Conservation (phyloP, 2,113 vertebrate species). For the Tauraco erythrolophus region DNA sequence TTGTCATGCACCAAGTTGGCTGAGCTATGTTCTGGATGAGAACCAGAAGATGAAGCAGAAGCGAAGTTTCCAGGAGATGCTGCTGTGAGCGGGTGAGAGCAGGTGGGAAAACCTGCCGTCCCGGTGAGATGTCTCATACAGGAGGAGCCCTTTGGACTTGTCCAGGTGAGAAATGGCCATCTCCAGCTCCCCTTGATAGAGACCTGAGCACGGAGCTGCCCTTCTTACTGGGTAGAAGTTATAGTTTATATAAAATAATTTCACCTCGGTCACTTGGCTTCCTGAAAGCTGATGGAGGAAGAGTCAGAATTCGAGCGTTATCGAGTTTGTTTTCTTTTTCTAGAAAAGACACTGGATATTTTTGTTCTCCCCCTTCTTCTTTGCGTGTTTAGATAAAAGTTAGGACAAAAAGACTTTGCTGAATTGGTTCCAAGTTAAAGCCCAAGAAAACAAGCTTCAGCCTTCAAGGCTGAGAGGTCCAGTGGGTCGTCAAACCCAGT, state of each 20-base stretch:
- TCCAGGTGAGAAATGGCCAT: background rate
- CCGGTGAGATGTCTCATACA: rapidly evolving
- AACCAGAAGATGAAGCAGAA: background rate
- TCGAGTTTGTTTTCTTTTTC: background rate
- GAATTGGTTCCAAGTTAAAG: background rate
- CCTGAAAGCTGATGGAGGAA: background rate
- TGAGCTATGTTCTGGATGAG: background rate
- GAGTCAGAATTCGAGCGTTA: background rate
- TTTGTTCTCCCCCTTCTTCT: background rate
- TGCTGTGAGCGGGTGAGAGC: background rate
- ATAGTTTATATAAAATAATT: background rate
- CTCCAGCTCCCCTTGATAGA: background rate
- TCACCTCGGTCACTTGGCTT: background rate
- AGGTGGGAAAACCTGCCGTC: rapidly evolving
- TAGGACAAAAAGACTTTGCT: background rate
- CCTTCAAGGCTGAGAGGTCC: background rate
- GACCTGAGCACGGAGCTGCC: background rate
- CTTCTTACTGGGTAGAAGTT: background rate
- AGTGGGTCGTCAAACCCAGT: background rate
- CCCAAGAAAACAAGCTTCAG: background rate
- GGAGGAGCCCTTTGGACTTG: background rate
- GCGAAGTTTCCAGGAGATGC: background rate
- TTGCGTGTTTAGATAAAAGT: background rate
- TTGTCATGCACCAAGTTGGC: rapidly evolving
- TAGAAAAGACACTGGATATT: background rate